A percentile compares a stretch with the other conserved stretches of the same genome.
Conservation (phyloP, 2,888 invertebrate species). For the Silvanus unidentatus region DNA sequence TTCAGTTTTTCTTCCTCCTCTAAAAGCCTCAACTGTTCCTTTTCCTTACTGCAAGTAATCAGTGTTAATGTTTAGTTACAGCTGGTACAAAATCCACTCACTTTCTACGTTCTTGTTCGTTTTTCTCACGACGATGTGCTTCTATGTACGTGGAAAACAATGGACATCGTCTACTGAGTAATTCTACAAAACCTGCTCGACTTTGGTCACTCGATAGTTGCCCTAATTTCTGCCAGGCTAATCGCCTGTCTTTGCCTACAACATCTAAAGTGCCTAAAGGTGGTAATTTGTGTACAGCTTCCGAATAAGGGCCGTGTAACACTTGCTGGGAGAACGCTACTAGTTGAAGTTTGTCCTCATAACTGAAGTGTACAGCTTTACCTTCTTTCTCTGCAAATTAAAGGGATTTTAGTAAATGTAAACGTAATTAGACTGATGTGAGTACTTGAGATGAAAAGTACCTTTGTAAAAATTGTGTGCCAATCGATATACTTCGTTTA, state of each 20-base stretch:
- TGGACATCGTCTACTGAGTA: conserved; percentile 81
- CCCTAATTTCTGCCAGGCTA: conserved; percentile 91
- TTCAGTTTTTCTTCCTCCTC: conserved; percentile 56
- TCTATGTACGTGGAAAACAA: conserved; percentile 85
- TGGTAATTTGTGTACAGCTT: conserved; percentile 60
- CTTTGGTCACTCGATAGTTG: conserved; percentile 80
- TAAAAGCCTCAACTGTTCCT: conserved; percentile 53
- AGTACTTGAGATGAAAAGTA: conserved; percentile 42
- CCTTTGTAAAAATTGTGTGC: conserved; percentile 92
- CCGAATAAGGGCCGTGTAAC: conserved; percentile 72
- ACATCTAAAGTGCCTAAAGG: conserved; percentile 91
- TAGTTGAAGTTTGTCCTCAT: conserved; percentile 85
- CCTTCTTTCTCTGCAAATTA: conserved; percentile 80
- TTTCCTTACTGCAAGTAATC: conserved; percentile 44
- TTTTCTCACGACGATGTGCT: conserved; percentile 83
- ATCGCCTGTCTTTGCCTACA: conserved; percentile 84
- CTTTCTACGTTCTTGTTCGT: conserved; percentile 65
- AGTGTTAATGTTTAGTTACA: not conserved
- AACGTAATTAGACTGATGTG: not conserved
- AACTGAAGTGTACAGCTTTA: conserved; percentile 92
- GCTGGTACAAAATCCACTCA: conserved; percentile 34
- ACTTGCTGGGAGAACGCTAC: conserved; percentile 92
- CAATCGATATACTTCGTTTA: conserved; percentile 80
- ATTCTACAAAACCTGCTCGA: conserved; percentile 86
- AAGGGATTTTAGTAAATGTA: conserved; percentile 3